These are phyloP conservation scores for Rhodinocichla rosea DNA, from an alignment of 2,113 vertebrate genomes.

Conservation along the genomic window DNA sequence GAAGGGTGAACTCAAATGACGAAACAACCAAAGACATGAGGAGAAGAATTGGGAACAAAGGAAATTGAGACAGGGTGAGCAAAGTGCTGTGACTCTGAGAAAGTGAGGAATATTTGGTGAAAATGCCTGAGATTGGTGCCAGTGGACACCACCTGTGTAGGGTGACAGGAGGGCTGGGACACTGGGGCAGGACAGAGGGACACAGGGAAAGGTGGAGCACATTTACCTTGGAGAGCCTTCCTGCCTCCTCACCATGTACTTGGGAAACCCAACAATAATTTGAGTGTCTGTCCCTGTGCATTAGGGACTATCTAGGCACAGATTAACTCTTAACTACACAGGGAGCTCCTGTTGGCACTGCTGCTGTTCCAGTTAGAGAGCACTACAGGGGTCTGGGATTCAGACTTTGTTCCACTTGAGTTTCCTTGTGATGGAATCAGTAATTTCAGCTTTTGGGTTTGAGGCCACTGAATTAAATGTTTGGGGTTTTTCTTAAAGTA, in stretches of 20 bases:
- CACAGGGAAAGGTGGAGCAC: not conserved
- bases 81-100: not conserved
- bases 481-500: not conserved
- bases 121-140: not conserved
- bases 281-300: not conserved
- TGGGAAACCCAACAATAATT: not conserved
- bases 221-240: not conserved
- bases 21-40: not conserved
- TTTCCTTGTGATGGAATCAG: not conserved
- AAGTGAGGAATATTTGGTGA: not conserved
- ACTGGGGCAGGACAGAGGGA: not conserved
- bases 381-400: not conserved
- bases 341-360: not conserved
- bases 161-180: not conserved
- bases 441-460: not conserved
- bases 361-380: not conserved
- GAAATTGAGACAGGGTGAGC: not conserved
- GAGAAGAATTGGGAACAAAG: not conserved
- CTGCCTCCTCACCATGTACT: not conserved
- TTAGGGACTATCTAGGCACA: not conserved
- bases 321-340: not conserved
- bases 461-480: not conserved
- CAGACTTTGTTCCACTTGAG: not conserved
- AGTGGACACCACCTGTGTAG: not conserved
- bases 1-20: not conserved